Base-by-base conservation (phyloP, 92 coral and sea anemone genomes). In the Zoanthus sociatus region DNA sequence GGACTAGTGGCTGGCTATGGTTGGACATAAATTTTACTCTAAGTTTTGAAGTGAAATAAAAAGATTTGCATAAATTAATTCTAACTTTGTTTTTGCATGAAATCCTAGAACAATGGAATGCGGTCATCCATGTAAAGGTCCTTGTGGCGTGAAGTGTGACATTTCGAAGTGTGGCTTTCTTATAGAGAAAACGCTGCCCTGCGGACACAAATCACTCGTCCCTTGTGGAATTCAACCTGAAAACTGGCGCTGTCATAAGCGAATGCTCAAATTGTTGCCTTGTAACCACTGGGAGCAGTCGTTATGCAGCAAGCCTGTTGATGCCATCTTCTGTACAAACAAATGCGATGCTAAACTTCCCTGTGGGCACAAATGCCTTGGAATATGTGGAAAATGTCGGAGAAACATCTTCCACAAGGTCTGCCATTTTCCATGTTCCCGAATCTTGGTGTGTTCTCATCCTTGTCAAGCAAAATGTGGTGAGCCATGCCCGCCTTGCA, bases 401-500 rank as follows among this genome's bases (percentile, higher is more conserved):
- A 72, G 87, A 72, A 76, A 86, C 31, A 92, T 78, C 14, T 77
- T 70, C 16, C 98, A 94, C 66, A 83, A 87, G 18, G 71, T 67
- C 26, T 94, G 98, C 78, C 68, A 79, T 32, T 71, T 58, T 0
- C 94, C 89, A 15, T 94, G 98, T 73, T 78, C 69, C 42, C 95
- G 95, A 7, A 72, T 58, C 4, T 86, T 92, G 6, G 89, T 94
- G 48, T 92, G 98, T 61, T 92, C 94, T 1, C 98, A 94, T 37
- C 92, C 83, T 1, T 94, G 98, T 63, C 18, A 76, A 69, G 94
- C 84, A 26, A 78, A 32, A 7, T 94, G 98, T 32, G 18, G 92
- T 45, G 84, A 75, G 45, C 92, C 95, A 16, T 94, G 98, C 20
- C 95, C 98, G 51, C 98, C 98, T 9, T 94, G 98, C 61, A 60